These are phyloP conservation scores for Nematostella vectensis DNA, from an alignment of 92 coral and sea anemone species.

Conservation along the genomic window DNA sequence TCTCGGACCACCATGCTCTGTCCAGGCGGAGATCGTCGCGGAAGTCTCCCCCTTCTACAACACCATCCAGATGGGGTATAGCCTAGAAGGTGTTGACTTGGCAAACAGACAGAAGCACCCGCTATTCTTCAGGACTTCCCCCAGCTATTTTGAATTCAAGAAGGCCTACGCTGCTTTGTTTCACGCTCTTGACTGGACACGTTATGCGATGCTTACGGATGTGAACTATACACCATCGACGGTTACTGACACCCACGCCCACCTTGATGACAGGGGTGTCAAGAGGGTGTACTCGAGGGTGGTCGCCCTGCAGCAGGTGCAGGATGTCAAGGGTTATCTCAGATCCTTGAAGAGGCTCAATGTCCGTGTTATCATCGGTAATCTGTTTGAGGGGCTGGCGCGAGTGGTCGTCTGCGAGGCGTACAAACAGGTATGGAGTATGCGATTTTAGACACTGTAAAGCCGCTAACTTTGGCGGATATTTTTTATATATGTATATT, in stretches of 20 bases:
- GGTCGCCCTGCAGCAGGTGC: conserved; percentile 52
- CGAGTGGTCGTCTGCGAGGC: conserved; percentile 79
- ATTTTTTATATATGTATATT: no score
- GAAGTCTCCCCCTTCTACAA: conserved; percentile 68
- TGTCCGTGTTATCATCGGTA: conserved; percentile 56
- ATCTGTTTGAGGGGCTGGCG: conserved; percentile 65
- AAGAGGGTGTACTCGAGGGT: conserved; percentile 57
- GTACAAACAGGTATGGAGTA: conserved; percentile 39
- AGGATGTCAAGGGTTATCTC: conserved; percentile 58
- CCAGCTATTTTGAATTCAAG: conserved; percentile 75
- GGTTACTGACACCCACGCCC: conserved; percentile 58
- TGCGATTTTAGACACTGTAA: not conserved
- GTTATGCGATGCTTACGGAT: conserved; percentile 72
- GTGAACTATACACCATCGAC: conserved; percentile 65
- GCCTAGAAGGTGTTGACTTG: conserved; percentile 67
- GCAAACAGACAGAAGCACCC: conserved; percentile 66
- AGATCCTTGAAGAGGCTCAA: conserved; percentile 45
- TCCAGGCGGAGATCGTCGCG: conserved; percentile 76
- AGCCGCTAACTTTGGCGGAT: no score
- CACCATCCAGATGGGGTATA: conserved; percentile 77
- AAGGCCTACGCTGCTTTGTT: conserved; percentile 57
- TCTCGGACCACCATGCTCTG: conserved; percentile 76
- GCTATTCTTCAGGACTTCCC: conserved; percentile 69
- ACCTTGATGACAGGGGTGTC: conserved; percentile 44
- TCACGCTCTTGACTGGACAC: conserved; percentile 58